Evolutionary conservation across 92 coral and sea anemone genomes (phyloP).

Genomic region (Epizoanthus stellaris): DNA sequence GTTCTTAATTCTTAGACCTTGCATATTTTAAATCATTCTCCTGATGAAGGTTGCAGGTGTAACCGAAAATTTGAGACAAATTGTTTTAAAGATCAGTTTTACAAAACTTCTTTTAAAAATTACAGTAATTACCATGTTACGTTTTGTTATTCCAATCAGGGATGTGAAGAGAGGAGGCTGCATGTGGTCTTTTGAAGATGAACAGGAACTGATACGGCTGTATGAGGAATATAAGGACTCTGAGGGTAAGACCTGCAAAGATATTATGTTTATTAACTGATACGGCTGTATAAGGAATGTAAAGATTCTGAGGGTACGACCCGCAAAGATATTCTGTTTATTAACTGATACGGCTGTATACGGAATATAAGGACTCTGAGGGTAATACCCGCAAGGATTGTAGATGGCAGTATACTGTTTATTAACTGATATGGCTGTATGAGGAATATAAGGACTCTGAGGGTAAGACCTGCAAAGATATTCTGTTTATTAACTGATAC

Average conservation of each 20-base stretch:
- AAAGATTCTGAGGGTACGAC: slow-evolving; percentile 75
- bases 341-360: too few species aligned
- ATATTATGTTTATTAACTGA: slow-evolving; percentile 27
- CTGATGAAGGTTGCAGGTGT: too few species aligned
- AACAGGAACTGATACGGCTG: slow-evolving; percentile 78
- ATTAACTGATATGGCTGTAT: slow-evolving; percentile 73
- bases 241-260: slow-evolving; percentile 51
- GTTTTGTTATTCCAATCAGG: slow-evolving; percentile 27
- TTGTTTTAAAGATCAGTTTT: too few species aligned
- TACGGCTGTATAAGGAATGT: slow-evolving; percentile 73
- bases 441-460: slow-evolving; percentile 85
- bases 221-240: slow-evolving; percentile 85
- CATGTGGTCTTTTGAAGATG: slow-evolving; percentile 92
- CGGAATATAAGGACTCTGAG: too few species aligned
- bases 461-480: slow-evolving; percentile 29
- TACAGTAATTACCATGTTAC: background rate
- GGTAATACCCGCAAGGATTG: too few species aligned
- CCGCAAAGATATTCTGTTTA: too few species aligned
- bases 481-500: slow-evolving; percentile 41
- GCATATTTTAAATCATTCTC: too few species aligned
- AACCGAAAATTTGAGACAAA: too few species aligned
- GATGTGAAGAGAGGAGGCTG: slow-evolving; percentile 68
- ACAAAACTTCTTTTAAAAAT: too few species aligned
- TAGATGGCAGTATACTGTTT: too few species aligned
- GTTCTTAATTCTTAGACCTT: too few species aligned